These are phyloP conservation scores for Stylophora pistillata DNA, from an alignment of 64 coral and sea anemone species.

Conservation along the genomic window DNA sequence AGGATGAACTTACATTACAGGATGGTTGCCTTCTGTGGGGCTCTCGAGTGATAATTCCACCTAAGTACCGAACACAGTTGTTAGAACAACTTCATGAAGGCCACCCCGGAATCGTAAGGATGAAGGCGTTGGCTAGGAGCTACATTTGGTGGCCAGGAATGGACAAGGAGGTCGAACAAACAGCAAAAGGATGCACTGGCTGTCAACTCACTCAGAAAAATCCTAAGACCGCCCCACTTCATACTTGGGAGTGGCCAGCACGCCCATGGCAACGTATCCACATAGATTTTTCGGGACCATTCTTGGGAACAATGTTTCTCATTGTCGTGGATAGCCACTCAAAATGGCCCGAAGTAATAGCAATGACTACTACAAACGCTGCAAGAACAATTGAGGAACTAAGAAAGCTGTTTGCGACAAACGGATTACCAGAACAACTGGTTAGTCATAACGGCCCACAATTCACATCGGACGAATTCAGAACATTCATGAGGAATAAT, in stretches of 20 bases:
- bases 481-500: constrained; percentile 4
- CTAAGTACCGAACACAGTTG: too few relatives aligned
- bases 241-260: constrained; percentile 35
- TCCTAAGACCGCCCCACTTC: neutral
- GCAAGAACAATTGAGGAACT: constrained; percentile 1
- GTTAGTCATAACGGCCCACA: constrained; percentile 22
- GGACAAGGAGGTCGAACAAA: neutral
- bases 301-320: neutral
- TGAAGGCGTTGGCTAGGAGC: constrained; percentile 37
- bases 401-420: neutral
- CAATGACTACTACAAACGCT: too few relatives aligned
- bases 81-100: too few relatives aligned
- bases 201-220: constrained; percentile 36
- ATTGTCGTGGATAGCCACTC: neutral
- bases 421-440: constrained; percentile 19
- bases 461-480: constrained; percentile 26
- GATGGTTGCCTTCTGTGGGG: too few relatives aligned
- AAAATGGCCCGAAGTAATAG: neutral
- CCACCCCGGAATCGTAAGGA: constrained; percentile 32
- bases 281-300: constrained; percentile 6
- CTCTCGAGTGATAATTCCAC: too few relatives aligned
- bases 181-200: constrained; percentile 10
- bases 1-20: too few relatives aligned
- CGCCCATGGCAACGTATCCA: too few relatives aligned
- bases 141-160: constrained; percentile 37